Percentiles rank a stretch among this genome's conserved stretches.
phyloP scores from a whole-genome alignment of 2,113 vertebrate species.

The Cyanistes caeruleus region DNA sequence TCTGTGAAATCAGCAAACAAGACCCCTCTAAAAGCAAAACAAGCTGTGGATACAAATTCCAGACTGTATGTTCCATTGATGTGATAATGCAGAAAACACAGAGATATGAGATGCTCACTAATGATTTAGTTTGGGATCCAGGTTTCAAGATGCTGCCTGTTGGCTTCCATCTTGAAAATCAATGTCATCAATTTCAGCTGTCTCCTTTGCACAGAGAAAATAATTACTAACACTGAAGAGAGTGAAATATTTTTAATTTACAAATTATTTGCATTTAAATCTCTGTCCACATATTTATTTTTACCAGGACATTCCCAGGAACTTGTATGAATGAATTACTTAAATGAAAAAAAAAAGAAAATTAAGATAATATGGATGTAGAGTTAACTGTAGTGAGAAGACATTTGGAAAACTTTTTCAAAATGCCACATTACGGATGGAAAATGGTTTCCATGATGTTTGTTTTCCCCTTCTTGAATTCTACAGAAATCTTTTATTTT shows the following conservation, averaged over 20 bases:
- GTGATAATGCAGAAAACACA: rapidly evolving
- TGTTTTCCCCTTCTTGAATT: background rate
- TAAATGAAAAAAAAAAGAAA: background rate
- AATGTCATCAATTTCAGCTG: background rate
- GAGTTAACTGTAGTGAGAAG: background rate
- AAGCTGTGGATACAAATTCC: background rate
- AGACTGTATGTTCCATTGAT: background rate
- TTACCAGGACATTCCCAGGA: background rate
- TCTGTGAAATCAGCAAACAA: background rate
- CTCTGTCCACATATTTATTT: background rate
- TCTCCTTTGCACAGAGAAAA: background rate
- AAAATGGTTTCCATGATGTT: background rate
- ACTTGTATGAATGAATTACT: background rate
- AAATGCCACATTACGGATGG: background rate
- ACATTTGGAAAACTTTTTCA: background rate
- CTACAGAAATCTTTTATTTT: background rate
- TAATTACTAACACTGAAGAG: background rate
- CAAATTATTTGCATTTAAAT: background rate
- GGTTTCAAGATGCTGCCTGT: background rate
- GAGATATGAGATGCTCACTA: background rate
- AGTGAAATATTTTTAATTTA: background rate
- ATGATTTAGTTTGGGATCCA: background rate
- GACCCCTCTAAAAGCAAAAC: background rate
- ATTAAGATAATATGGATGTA: background rate
- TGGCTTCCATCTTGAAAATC: background rate